Conservation (phyloP, 1,140 invertebrate species). For the Mycetomoellerius zeteki region DNA sequence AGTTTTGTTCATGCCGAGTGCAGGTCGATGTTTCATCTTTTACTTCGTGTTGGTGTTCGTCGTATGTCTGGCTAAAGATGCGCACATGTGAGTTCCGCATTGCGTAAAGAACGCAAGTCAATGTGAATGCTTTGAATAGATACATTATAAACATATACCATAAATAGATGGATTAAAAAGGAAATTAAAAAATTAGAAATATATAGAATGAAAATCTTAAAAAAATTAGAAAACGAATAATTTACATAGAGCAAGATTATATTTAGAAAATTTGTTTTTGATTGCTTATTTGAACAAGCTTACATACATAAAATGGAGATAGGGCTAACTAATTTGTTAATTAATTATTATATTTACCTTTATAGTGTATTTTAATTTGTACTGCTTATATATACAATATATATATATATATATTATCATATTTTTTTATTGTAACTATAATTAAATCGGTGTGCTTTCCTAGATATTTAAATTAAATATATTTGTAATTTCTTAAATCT, state of each 20-base stretch:
- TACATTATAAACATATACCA: not conserved
- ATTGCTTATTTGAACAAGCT: not conserved
- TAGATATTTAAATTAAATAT: conserved; percentile 6
- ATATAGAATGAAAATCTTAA: not conserved
- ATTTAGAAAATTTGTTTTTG: not conserved
- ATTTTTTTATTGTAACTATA: not conserved
- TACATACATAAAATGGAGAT: not conserved
- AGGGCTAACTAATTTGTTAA: not conserved
- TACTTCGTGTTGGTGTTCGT: conserved; percentile 68
- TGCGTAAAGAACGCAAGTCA: not conserved
- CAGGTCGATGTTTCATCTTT: conserved; percentile 66
- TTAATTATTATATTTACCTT: not conserved
- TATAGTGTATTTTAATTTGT: not conserved
- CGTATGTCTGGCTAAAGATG: conserved; percentile 74
- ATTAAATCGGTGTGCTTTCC: not conserved
- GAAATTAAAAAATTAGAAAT: not conserved
- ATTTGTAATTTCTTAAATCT: conserved; percentile 44
- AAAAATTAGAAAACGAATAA: not conserved
- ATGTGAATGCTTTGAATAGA: not conserved
- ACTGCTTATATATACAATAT: no score
- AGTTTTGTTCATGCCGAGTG: conserved; percentile 56
- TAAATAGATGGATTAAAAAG: no score
- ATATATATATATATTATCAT: no score
- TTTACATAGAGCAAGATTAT: not conserved
- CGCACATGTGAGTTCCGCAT: conserved; percentile 76